Evolutionary conservation across 1,140 invertebrate genomes (phyloP), one percentile per base, ranked within the genome.

Genomic region (Bradynema listronoti): DNA sequence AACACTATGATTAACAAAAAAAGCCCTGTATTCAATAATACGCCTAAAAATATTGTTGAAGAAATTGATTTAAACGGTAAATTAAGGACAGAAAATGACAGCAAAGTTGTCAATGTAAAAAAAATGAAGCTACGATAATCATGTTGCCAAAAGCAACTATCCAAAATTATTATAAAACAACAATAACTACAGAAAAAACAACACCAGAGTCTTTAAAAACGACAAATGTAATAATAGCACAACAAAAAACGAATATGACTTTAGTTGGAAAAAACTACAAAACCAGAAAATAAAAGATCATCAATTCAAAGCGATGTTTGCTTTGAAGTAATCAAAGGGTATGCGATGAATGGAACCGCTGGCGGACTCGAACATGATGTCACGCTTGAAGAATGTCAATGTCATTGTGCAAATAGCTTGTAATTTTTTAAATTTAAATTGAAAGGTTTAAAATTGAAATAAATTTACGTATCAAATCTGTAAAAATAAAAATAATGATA

Each of bases 321-420:
- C 41, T 73, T 76, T 50, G 71, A 73, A 47, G 47, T 63, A 22
- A 73, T 73, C 50, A 32, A 58, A 29, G 73, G 67, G 19, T 66
- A 63, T 45, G 27, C 34, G 45, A 75, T 75, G 66, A 56, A 56
- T 46, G 58, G 53, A 24, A 61, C 66, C 2, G 74, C 73, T 29
- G 75, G 68, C 14, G 75, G 75, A 19, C 49, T 76, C 0, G 73
- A 76, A 45, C 69, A 68, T 27, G 68, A 75, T 32, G 70, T 76
- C 14, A 51, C 66, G 6, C 9, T 78, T 7, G 73, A 71, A 34
- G 56, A 77, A 32, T 75, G 72, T 34, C 33, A 77, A 50, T 76
- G 71, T 64, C 58, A 61, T 29, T 73, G 71, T 43, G 71, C 71
- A 33, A 74, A 74, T 51, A 73, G 70, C 47, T 56, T 66, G 73